Percentiles rank a stretch among this genome's conserved stretches.
phyloP scores from a whole-genome alignment of 2,113 vertebrate species.

The pig (Sus scrofa) region T2T-Sscrofa CM000815.6:86794001-86794500 shows the following conservation, averaged over 20 bases:
- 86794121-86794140: background rate
- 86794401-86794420: background rate
- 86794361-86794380: background rate
- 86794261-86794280: background rate
- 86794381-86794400: background rate
- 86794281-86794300: background rate
- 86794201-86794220: background rate
- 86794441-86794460: accelerated
- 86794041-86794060: background rate
- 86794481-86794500: background rate
- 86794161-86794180: background rate
- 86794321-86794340: background rate
- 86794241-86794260: background rate
- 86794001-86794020: background rate
- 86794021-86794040: background rate
- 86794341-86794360: background rate
- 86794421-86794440: background rate
- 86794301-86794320: background rate
- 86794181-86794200: background rate
- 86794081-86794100: background rate
- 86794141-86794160: background rate
- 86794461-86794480: too few relatives aligned
- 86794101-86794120: background rate
- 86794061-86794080: background rate
- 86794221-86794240: background rate